Conservation (phyloP, 2,113 vertebrate genomes). For the Condylura cristata region DNA sequence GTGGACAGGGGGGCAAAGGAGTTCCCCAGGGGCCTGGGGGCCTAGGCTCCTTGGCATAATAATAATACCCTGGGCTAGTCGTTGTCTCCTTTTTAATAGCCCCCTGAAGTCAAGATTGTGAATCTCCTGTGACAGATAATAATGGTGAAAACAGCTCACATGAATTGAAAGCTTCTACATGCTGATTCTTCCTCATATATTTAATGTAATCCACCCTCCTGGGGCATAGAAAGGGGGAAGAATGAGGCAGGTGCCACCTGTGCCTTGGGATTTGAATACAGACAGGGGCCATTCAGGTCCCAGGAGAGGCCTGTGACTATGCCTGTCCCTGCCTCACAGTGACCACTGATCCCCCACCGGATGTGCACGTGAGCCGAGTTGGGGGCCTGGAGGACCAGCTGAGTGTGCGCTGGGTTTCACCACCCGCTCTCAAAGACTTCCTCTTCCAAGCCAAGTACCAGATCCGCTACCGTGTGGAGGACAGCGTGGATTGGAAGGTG, state of each 20-base stretch:
- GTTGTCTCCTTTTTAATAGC: not conserved
- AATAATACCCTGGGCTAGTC: not conserved
- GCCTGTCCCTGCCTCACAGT: conserved; percentile 83
- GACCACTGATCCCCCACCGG: conserved; percentile 94
- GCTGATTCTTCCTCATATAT: conserved; percentile 41
- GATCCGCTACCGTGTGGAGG: conserved; percentile 97
- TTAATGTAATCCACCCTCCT: not conserved
- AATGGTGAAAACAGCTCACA: conserved; percentile 36
- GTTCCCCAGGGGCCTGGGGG: not conserved
- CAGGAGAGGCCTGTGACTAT: not conserved
- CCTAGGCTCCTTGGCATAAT: not conserved
- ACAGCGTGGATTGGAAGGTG: conserved; percentile 97
- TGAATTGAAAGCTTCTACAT: conserved; percentile 31
- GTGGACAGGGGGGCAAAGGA: not conserved
- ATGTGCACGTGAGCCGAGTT: conserved; percentile 94
- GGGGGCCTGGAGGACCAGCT: conserved; percentile 96
- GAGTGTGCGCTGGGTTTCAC: conserved; percentile 94
- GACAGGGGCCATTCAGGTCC: not conserved
- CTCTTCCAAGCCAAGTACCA: conserved; percentile 99
- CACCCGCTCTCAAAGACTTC: conserved; percentile 94
- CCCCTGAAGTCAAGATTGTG: not conserved
- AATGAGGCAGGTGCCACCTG: not conserved
- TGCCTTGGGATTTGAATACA: not conserved
- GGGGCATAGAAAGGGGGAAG: no score
- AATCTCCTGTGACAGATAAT: conserved; percentile 52